A percentile compares a stretch with the other conserved stretches of the same genome.
These are phyloP conservation scores for Neogobius melanostomus DNA, from an alignment of 2,113 vertebrate species.

Conservation along the genomic window DNA sequence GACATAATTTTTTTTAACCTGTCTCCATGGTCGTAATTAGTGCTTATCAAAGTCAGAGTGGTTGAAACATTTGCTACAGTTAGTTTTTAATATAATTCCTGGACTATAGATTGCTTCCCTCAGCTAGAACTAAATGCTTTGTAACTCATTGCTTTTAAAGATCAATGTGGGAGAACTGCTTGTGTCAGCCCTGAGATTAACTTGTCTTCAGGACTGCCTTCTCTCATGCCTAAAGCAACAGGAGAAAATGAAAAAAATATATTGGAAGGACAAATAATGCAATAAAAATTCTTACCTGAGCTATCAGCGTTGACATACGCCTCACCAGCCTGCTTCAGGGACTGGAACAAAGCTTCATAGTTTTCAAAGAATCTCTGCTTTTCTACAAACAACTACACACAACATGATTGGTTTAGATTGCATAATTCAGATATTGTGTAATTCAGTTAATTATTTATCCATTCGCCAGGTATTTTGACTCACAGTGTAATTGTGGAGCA, in stretches of 20 bases:
- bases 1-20: no score
- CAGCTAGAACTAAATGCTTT: background rate
- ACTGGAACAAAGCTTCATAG: slow-evolving; percentile 87
- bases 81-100: background rate
- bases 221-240: background rate
- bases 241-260: background rate
- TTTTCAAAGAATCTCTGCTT: slow-evolving; percentile 90
- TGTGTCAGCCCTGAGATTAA: slow-evolving; percentile 1
- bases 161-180: background rate
- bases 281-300: slow-evolving; percentile 78
- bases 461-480: slow-evolving; percentile 54
- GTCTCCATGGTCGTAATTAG: no score
- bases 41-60: no score
- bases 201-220: background rate
- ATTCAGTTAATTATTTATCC: no score
- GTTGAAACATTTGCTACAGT: background rate
- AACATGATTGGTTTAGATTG: slow-evolving; percentile 4
- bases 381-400: slow-evolving; percentile 86
- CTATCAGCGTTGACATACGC: slow-evolving; percentile 85
- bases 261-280: background rate
- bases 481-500: slow-evolving; percentile 91
- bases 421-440: background rate
- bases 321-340: slow-evolving; percentile 86
- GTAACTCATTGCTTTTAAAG: background rate
- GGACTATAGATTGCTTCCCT: background rate